Evolutionary conservation across 1,140 invertebrate genomes (phyloP), one percentile per base, ranked within the genome.

Genomic region (Calosoma granatense): DNA sequence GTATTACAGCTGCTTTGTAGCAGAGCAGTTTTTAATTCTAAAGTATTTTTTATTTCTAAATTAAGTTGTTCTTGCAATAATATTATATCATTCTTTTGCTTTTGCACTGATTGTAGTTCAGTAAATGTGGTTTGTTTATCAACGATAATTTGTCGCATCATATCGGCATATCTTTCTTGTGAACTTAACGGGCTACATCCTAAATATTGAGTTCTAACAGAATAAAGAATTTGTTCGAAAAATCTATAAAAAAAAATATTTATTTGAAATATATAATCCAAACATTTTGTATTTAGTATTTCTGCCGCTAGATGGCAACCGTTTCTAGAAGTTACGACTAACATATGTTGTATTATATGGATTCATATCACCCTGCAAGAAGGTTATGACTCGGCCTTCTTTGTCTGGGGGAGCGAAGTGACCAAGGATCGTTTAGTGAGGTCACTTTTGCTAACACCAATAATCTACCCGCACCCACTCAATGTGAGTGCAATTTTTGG

Each of bases 51-150:
- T 17, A 47, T 11, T 47, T 47, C 52, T 17, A 66, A 58, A 15
- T 73, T 65, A 20, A 69, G 61, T 30, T 72, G 63, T 23, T 74
- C 65, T 56, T 68, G 67, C 17, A 72, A 61, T 53, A 70, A 63
- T 9, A 62, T 59, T 47, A 59, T 54, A 22, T 74, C 65, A 6
- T 64, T 61, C 53, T 64, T 62, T 30, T 67, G 59, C 56, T 64
- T 63, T 56, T 68, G 59, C 1, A 58, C 59, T 17, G 67, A 58
- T 47, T 68, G 63, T 19, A 66, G 61, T 20, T 55, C 59, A 17
- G 64, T 26, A 51, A 64, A 65, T 11, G 56, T 56, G 11, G 63
- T 56, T 20, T 65, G 61, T 57, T 65, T 67, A 21, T 68, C 64
- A 20, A 61, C 62, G 22, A 58, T 51, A 14, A 68, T 54, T 22